These are phyloP conservation scores for Prionailurus viverrinus DNA, from an alignment of 2,113 vertebrate genomes.

Conservation along the genomic window DNA sequence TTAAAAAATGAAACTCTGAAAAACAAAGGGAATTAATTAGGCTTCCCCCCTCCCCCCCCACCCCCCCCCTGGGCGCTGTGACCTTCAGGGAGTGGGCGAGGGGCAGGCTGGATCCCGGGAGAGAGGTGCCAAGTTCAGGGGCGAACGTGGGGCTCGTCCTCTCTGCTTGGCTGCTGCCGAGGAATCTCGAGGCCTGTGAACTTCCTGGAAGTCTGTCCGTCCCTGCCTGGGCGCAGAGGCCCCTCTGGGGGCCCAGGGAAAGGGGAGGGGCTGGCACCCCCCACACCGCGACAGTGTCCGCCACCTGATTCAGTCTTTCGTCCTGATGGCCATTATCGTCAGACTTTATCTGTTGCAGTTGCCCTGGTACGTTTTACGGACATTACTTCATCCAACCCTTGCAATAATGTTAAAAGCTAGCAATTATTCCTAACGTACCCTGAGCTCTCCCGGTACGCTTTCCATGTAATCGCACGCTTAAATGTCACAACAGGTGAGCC, in stretches of 20 bases:
- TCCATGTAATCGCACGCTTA: neutral
- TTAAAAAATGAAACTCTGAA: constrained; percentile 89
- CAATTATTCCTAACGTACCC: fast-evolving
- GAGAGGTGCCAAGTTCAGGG: neutral
- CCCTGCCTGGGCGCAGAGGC: neutral
- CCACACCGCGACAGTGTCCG: fast-evolving
- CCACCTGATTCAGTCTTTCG: neutral
- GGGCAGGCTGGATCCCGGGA: neutral
- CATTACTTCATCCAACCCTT: neutral
- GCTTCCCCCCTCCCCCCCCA: constrained; percentile 38
- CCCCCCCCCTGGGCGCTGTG: constrained; percentile 44
- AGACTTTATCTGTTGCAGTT: fast-evolving
- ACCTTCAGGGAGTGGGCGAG: constrained; percentile 74
- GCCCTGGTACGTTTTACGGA: fast-evolving
- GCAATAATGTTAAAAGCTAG: neutral
- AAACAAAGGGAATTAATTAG: constrained; percentile 90
- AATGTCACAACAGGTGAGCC: neutral
- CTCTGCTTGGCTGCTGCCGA: neutral
- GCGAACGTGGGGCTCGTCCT: neutral
- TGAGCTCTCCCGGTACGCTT: neutral
- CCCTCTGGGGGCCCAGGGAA: neutral
- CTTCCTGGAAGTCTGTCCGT: neutral
- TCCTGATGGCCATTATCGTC: fast-evolving
- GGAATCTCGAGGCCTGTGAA: neutral
- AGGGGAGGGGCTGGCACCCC: neutral